phyloP scores from a whole-genome alignment of 2,797 vertebrate species.

The Lepus townsendii region DNA sequence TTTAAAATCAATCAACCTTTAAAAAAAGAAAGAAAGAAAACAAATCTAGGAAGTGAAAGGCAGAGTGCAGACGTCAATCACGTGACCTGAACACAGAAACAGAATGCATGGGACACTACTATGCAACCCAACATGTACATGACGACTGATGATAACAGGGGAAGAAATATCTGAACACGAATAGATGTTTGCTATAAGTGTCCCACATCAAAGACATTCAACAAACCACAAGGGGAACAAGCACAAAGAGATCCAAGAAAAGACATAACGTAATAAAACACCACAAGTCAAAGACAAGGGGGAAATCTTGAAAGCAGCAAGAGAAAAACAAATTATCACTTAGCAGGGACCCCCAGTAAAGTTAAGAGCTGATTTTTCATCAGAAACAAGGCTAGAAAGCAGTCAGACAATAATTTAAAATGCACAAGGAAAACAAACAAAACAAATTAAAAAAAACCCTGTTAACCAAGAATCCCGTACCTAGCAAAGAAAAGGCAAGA shows the following conservation, averaged over 20 bases:
- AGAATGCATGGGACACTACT: neutral
- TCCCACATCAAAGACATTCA: neutral
- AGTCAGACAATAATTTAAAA: neutral
- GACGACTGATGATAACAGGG: no score
- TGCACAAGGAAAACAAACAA: no score
- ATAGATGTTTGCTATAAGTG: neutral
- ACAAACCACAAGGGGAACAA: neutral
- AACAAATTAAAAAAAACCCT: neutral
- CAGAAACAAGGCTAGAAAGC: neutral
- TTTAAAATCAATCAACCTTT: no score
- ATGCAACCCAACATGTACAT: neutral
- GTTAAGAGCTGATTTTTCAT: neutral
- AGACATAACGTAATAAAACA: neutral
- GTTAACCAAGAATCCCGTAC: neutral
- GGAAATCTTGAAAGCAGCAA: slow-evolving; percentile 26
- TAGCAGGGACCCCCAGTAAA: slow-evolving; percentile 3
- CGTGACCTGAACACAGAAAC: neutral
- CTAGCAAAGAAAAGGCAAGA: slow-evolving; percentile 8
- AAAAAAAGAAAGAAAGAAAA: neutral
- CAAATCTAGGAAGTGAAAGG: neutral
- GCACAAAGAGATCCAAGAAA: slow-evolving; percentile 1
- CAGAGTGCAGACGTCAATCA: neutral
- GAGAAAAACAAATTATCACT: slow-evolving; percentile 26
- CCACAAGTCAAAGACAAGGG: neutral
- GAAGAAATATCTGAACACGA: neutral